Percentiles rank a stretch among this genome's conserved stretches.
Evolutionary conservation across 23 tunicate species (phyloP).

Genomic region (Oikopleura dioica): DNA sequence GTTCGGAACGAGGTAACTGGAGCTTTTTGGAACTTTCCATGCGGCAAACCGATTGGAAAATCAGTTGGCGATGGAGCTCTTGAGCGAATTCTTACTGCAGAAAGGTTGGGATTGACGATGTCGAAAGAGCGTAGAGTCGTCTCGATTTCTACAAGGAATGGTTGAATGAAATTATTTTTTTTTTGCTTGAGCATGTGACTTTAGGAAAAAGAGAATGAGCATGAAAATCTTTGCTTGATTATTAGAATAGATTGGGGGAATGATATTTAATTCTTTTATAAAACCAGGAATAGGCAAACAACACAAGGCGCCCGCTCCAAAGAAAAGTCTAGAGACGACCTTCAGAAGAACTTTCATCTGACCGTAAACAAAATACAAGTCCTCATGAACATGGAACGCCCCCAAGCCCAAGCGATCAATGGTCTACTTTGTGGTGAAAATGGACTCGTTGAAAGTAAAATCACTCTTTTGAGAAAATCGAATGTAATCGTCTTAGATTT

Average conservation of each 20-base stretch:
- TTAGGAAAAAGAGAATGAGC: too few relatives aligned
- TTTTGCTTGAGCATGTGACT: neutral
- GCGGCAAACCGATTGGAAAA: neutral
- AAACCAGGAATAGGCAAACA: neutral
- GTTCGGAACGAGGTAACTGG: slow-evolving; percentile 59
- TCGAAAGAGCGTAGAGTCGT: neutral
- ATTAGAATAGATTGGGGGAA: neutral
- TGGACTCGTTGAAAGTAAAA: neutral
- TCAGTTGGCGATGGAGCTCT: neutral
- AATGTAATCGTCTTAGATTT: neutral
- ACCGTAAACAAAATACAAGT: neutral
- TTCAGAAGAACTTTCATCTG: neutral
- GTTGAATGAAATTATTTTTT: neutral
- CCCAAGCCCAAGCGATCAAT: neutral
- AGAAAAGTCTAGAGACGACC: neutral
- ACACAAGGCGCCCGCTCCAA: neutral
- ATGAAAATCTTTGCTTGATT: too few relatives aligned
- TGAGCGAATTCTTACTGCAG: neutral
- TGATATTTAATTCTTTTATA: neutral
- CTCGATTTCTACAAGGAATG: slow-evolving; percentile 4
- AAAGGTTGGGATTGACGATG: neutral
- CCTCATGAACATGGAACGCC: neutral
- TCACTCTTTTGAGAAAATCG: too few relatives aligned
- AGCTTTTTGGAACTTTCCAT: slow-evolving; percentile 5
- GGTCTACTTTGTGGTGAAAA: neutral